Percentiles rank a stretch among this genome's conserved stretches.
Evolutionary conservation across 2,113 vertebrate genomes (phyloP).

Genomic region (Bucco capensis): DNA sequence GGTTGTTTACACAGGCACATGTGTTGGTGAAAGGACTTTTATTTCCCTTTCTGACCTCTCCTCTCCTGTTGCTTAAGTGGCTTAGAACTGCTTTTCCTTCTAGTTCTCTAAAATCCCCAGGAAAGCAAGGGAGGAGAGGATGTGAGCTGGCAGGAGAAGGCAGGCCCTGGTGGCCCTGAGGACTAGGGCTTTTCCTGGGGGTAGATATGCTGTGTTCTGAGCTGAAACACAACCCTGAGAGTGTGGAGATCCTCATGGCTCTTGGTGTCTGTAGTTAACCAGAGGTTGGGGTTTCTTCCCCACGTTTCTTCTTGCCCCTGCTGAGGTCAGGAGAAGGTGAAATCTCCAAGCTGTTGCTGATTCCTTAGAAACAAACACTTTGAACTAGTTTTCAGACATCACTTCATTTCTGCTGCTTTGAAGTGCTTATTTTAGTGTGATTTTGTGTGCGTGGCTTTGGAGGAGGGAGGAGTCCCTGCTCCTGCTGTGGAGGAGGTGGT

Average conservation of each 20-base stretch:
- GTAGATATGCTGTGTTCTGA: fast-evolving
- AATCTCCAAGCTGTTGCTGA: neutral
- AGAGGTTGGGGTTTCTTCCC: neutral
- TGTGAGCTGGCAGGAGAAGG: neutral
- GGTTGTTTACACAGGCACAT: too few relatives aligned
- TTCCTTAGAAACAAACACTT: neutral
- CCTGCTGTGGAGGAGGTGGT: neutral
- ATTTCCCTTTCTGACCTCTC: neutral
- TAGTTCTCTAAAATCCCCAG: fast-evolving
- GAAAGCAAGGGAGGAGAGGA: neutral
- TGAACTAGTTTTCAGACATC: neutral
- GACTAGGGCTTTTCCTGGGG: fast-evolving
- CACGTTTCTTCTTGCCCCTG: fast-evolving
- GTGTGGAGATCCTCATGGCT: fast-evolving
- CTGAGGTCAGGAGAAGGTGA: too few relatives aligned
- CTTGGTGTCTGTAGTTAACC: neutral
- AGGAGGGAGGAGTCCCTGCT: neutral
- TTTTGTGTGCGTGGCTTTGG: neutral
- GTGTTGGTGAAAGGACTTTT: too few relatives aligned
- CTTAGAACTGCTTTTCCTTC: neutral
- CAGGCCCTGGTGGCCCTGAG: fast-evolving
- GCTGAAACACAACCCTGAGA: fast-evolving
- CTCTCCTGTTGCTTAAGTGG: neutral
- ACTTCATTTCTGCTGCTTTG: neutral
- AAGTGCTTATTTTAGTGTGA: neutral